These are phyloP conservation scores for Panurus biarmicus DNA, from an alignment of 2,113 vertebrate genomes.

Conservation along the genomic window DNA sequence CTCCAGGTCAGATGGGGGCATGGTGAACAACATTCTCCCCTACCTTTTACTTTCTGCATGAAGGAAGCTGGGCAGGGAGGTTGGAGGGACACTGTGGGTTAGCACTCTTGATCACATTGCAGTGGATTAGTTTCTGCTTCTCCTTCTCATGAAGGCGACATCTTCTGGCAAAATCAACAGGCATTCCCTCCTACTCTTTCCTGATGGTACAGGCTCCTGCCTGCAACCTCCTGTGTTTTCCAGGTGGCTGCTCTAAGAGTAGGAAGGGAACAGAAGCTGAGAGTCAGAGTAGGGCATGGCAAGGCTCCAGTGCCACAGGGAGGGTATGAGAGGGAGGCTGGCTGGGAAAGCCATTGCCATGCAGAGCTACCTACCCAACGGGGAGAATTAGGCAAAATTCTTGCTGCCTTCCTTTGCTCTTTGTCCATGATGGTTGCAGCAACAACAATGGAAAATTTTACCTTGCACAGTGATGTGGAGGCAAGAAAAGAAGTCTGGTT, in stretches of 20 bases:
- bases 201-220: neutral
- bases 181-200: neutral
- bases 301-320: neutral
- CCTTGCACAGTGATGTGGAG: neutral
- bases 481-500: neutral
- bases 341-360: neutral
- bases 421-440: neutral
- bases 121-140: neutral
- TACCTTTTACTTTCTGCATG: neutral
- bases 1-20: neutral
- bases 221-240: neutral
- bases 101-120: neutral
- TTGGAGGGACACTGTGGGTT: neutral
- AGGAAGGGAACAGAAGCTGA: neutral
- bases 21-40: neutral
- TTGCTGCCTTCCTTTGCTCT: neutral
- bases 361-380: neutral
- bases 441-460: neutral
- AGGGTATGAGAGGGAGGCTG: neutral
- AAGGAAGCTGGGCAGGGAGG: neutral
- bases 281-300: neutral
- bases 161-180: neutral
- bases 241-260: neutral
- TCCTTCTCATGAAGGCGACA: neutral
- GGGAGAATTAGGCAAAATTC: neutral